Base-by-base conservation (phyloP, 2,113 vertebrate genomes). In the Lepisosteus oculatus region DNA sequence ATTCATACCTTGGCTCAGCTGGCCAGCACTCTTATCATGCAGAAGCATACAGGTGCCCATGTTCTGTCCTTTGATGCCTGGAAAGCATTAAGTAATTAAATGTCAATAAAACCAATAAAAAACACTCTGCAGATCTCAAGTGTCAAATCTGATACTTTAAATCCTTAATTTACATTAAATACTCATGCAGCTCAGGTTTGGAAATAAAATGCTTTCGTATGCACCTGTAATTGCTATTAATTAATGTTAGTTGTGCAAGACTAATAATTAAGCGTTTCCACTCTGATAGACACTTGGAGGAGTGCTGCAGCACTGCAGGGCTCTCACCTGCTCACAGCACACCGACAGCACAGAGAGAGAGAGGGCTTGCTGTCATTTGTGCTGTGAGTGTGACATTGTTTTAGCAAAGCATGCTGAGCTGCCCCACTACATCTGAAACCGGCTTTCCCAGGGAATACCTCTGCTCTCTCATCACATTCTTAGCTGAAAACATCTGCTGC, bases 131-230 rank as follows among this genome's bases (percentile, higher is more conserved):
- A 43, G 6, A 15, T 66, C 43, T 66, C 64, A 44, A 6, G 43
- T 14, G 14, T 47, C 43, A 14, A 45, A 43, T 9, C 64, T 66
- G 11, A 66, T 66, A 8, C 43, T 43, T 42, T 2, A 51, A 5
- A 45, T 11, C 11, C 6, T 15, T 66, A 2, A 66, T 66, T 66
- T 66, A 43, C 43, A 66, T 66, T 66, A 47, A 44, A 41, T 47
- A 11, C 43, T 44, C 43, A 45, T 66, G 64, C 43, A 66, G 45
- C 43, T 66, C n/a, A 66, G 64, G 3, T 42, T 2, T 44, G 63
- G 63, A 65, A 65, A 65, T 65, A 65, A 65, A 65, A 65, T 13
- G 64, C 43, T 66, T 66, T 66, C 42, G 11, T 42, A 14, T 43
- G 14, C 43, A 66, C 64, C 64, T 66, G 9, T 45, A 65, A 65